Base-by-base conservation (phyloP, 2,888 invertebrate species). In the Coelinius sp. region DNA sequence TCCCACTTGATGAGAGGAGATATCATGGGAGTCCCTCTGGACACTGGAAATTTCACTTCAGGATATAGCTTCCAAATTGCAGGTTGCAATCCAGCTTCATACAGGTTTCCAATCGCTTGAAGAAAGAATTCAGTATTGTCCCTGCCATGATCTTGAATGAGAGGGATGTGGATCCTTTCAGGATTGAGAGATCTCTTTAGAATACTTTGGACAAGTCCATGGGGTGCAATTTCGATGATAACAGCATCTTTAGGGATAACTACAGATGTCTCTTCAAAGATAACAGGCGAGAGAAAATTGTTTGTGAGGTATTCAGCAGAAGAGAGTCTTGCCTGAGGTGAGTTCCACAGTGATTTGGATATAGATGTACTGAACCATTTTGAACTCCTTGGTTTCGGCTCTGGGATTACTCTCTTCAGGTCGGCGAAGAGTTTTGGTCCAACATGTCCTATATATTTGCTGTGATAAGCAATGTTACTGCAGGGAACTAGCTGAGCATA, bases 251-350 rank as follows among this genome's bases (percentile, higher is more conserved):
- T 90, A 0, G 95, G 96, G 78, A 97, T 93, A 22, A 94, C 91
- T 17, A 90, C 90, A 5, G 94, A 90, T 0, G 95, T 94, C 87
- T 97, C 97, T 83, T 96, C 95, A 86, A 95, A 95, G 86, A 91
- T 90, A 8, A 90, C 87, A 75, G 88, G 83, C 89, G 90, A 94
- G 84, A 95, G 86, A 22, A 96, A 89, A 85, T 96, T 97, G 84
- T 96, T 96, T 1, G 94, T 94, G 83, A 96, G 95, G 85, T 98
- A 98, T 79, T 95, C 95, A 1, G 97, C 94, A 0, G 96, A 96
- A 1, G 93, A 94, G 1, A 91, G 85, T 75, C 90, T 88, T 0
- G 93, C 92, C 31, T 91, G 89, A 0, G 91, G 87, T 0, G 91
- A 90, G 53, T 92, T 91, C 96, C 96, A 96, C 64, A 92, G 89